Percentiles rank a stretch among this genome's conserved stretches.
Evolutionary conservation across 2,113 vertebrate genomes (phyloP).

Genomic region (Antigone vipio): DNA sequence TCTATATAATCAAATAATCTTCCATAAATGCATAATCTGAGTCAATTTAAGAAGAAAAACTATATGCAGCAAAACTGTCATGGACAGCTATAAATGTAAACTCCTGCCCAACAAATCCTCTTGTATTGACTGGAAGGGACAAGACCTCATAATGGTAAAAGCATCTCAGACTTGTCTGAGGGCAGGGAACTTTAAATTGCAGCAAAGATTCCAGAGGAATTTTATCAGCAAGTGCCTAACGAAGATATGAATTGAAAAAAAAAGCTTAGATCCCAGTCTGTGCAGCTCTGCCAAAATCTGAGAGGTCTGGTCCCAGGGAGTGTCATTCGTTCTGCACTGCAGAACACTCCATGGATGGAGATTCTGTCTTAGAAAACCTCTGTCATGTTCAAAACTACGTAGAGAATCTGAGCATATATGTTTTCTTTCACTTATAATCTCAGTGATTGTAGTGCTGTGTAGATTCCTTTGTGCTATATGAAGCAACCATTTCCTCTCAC

Average conservation of each 20-base stretch:
- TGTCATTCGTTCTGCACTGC: not conserved
- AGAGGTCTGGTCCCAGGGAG: not conserved
- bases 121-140: not conserved
- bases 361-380: not conserved
- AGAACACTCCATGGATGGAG: not conserved
- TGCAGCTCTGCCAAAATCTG: not conserved
- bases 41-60: not conserved
- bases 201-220: not conserved
- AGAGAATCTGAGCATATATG: not conserved
- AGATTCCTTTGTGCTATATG: not conserved
- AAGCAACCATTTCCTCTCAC: not conserved
- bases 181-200: not conserved
- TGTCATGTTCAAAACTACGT: not conserved
- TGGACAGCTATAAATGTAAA: not conserved
- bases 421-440: not conserved
- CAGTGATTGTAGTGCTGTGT: not conserved
- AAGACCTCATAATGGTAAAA: not conserved
- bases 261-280: not conserved
- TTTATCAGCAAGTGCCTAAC: not conserved
- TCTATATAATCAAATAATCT: not conserved
- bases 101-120: not conserved
- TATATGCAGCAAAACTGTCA: not conserved
- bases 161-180: not conserved
- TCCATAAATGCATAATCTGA: not conserved
- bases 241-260: not conserved